Conservation (phyloP, 2,888 invertebrate genomes). For the Pheosia gnoma region DNA sequence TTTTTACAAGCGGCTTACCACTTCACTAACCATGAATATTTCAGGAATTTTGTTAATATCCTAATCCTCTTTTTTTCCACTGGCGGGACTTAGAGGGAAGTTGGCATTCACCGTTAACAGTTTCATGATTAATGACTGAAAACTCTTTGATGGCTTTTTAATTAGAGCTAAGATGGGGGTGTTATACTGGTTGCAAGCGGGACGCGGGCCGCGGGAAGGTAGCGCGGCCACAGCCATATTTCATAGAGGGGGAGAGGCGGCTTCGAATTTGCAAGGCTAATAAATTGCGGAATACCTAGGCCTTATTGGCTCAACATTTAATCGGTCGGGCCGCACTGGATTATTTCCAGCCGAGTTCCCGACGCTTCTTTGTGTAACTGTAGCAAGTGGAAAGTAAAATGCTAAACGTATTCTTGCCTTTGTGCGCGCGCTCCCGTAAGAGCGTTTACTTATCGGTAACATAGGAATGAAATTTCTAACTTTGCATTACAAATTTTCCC, state of each 20-base stretch:
- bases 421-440: conserved; percentile 59
- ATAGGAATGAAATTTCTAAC: conserved; percentile 80
- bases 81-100: conserved; percentile 67
- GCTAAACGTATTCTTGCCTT: conserved; percentile 74
- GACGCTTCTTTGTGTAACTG: conserved; percentile 57
- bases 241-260: conserved; percentile 72
- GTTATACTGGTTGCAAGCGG: conserved; percentile 68
- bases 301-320: conserved; percentile 79
- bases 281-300: conserved; percentile 82
- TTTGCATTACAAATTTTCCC: conserved; percentile 83
- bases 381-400: conserved; percentile 65
- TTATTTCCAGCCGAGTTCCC: conserved; percentile 68
- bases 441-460: conserved; percentile 79
- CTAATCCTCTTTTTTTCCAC: conserved; percentile 74
- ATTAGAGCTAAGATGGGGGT: conserved; percentile 84
- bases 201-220: conserved; percentile 59
- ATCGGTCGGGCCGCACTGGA: conserved; percentile 69
- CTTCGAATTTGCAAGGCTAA: conserved; percentile 83
- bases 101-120: conserved; percentile 82
- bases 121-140: conserved; percentile 84
- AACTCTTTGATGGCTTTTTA: conserved; percentile 85
- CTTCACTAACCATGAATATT: conserved; percentile 78
- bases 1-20: conserved; percentile 72
- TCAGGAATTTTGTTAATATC: conserved; percentile 80
- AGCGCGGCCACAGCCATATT: conserved; percentile 78